Evolutionary conservation across 1,140 invertebrate genomes (phyloP), one percentile per base, ranked within the genome.

Genomic region (Hyles vespertilio): DNA sequence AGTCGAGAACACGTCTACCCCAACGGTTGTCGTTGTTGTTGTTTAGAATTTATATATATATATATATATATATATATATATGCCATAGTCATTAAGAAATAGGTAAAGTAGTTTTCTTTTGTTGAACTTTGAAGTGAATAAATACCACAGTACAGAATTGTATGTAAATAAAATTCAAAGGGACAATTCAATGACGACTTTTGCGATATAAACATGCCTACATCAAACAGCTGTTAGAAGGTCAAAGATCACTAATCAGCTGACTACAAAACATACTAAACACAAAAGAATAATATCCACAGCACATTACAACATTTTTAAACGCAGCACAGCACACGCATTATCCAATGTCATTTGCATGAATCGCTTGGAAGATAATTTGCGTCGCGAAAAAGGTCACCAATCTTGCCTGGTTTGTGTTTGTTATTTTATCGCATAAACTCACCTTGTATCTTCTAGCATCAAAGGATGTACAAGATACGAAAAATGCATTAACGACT

Each of bases 401-500:
- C 48, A 51, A 45, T 48, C 48, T 51, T 11, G 53, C 49, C 9
- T 36, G 47, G 12, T 36, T 36, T 65, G 47, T 47, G 49, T 54
- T 56, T 53, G 55, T 12, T 48, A 45, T 33, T 12, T 22, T 36
- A 47, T 52, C 45, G 47, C 47, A 22, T 59, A 61, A 60, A 62
- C 70, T 72, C 81, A 94, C 94, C 93, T 95, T 95, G 73, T 92
- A 91, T 89, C 91, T 91, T 64, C 93, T 91, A 46, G 93, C 92
- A 88, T 94, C 93, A 70, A 89, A 89, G 60, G 93, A 92, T 51
- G 92, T 92, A 80, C 93, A 94, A 56, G 94, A 91, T 58, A 95
- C 92, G 77, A 95, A 95, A 88, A 93, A 94, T 70, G 92, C 91
- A 89, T 95, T 92, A 64, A 95, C 93, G 62, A 95, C 91, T 91